Evolutionary conservation across 1,140 invertebrate genomes (phyloP).

Genomic region (Tribolium madens): DNA sequence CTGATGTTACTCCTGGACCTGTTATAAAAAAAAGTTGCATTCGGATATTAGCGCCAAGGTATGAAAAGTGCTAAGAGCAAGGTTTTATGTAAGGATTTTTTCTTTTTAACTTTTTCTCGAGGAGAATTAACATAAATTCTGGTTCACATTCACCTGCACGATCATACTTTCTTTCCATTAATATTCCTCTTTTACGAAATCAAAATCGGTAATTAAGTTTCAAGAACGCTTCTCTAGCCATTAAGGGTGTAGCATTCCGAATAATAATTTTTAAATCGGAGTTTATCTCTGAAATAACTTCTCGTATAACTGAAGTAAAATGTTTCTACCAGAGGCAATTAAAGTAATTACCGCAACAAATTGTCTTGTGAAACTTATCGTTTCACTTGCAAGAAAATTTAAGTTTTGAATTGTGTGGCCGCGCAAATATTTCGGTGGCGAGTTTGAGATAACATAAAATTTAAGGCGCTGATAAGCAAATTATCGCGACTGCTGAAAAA

Average conservation of each 20-base stretch:
- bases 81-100: slow-evolving; percentile 14
- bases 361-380: slow-evolving; percentile 15
- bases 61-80: slow-evolving; percentile 4
- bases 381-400: not conserved
- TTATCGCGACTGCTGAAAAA: slow-evolving; percentile 7
- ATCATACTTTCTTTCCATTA: slow-evolving; percentile 36
- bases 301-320: not conserved
- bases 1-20: not conserved
- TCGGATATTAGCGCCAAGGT: not conserved
- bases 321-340: not conserved
- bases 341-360: slow-evolving; percentile 25
- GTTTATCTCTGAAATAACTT: not conserved
- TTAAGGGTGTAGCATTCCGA: not conserved
- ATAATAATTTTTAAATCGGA: not conserved
- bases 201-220: slow-evolving; percentile 19
- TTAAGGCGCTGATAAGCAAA: slow-evolving; percentile 12
- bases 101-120: slow-evolving; percentile 3
- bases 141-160: slow-evolving; percentile 26
- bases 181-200: slow-evolving; percentile 36
- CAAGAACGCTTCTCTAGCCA: not conserved
- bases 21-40: not conserved
- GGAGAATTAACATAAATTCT: slow-evolving; percentile 25
- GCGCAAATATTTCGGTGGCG: not conserved
- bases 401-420: not conserved
- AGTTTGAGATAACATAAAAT: not conserved